Percentiles rank a stretch among this genome's conserved stretches.
Conservation (phyloP, 2,797 vertebrate genomes). For the Tarsius wallacei region DNA sequence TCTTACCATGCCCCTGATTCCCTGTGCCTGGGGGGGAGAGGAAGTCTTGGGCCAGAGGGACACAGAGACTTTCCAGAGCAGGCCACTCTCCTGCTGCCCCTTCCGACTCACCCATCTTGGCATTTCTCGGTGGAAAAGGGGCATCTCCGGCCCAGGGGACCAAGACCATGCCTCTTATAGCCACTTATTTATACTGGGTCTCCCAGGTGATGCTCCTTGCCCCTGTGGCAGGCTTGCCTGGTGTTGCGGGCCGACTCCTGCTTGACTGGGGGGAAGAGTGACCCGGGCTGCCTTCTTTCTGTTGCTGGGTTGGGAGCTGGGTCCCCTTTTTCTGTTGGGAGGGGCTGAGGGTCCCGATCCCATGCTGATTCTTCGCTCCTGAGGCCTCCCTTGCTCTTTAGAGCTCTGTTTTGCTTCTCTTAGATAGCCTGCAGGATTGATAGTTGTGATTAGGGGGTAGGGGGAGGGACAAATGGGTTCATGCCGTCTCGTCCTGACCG, state of each 20-base stretch:
- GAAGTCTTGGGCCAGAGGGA: background rate
- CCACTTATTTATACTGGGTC: background rate
- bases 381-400: background rate
- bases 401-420: background rate
- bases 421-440: background rate
- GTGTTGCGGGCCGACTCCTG: too few relatives aligned
- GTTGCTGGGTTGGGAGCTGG: background rate
- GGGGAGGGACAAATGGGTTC: background rate
- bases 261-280: too few relatives aligned
- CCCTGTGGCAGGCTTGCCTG: background rate
- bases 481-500: background rate
- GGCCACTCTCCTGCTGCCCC: background rate
- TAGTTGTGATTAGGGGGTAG: background rate
- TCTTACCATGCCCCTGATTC: background rate
- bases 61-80: background rate
- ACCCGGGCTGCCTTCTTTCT: background rate
- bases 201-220: accelerated
- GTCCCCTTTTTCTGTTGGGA: background rate
- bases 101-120: background rate
- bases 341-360: background rate
- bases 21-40: background rate
- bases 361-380: background rate
- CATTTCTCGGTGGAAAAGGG: background rate
- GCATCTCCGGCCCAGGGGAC: background rate
- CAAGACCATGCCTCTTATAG: background rate